Base-by-base conservation (phyloP, 2,888 invertebrate genomes). In the Noctuana brunneofusca region DNA sequence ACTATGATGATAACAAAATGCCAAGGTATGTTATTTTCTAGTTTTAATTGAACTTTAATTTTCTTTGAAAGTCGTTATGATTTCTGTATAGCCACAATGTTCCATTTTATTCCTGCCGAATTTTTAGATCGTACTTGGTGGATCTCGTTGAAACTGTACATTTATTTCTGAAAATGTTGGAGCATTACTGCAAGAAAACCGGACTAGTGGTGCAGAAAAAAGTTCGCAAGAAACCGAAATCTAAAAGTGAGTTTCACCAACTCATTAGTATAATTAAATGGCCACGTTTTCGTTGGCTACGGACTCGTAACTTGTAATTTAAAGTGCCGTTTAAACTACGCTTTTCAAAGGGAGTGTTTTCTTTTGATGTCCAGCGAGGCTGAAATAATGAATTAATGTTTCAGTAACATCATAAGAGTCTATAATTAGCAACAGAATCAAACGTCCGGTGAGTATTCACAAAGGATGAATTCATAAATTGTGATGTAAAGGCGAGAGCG, bases 71-170 rank as follows among this genome's bases (percentile, higher is more conserved):
- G 4, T 24, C 6, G 24, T 24, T 6, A 24, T 24, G 24, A 24
- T 24, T 24, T 3, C 2, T 6, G 6, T 24, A 24, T 4, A n/a
- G n/a, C n/a, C n/a, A n/a, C n/a, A n/a, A n/a, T n/a, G n/a, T n/a
- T n/a, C n/a, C n/a, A n/a, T n/a, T n/a, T n/a, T n/a, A n/a, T n/a
- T n/a, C n/a, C n/a, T n/a, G n/a, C n/a, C n/a, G n/a, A n/a, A n/a
- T 14, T 69, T 82, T 62, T 79, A 96, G 96, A 75, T 92, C 93
- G 1, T 98, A 96, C 83, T 90, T 99, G 68, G 94, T 95, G 69
- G 98, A 99, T 87, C 92, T 99, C 60, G 92, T 98, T 6, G 97
- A 98, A 84, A 96, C 97, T 0, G 95, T 95, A 46, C 98, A 99
- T 83, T 92, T 98, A 65, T 98, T 97, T 82, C 82, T 98, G 65